Base-by-base conservation (phyloP, 1,140 invertebrate species). In the Drosophila kikkawai region DNA sequence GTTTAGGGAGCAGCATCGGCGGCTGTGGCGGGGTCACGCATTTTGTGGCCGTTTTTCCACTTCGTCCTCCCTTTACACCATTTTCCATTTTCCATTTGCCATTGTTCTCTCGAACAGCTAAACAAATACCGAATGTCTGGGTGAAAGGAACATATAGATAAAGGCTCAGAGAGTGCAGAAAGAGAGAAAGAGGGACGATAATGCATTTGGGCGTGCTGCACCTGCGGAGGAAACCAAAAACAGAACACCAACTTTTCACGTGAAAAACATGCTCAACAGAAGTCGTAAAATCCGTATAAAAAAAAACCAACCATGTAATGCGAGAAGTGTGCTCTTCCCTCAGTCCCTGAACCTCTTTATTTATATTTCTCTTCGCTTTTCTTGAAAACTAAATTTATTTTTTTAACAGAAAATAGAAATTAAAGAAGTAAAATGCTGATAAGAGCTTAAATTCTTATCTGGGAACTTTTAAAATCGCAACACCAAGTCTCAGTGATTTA, bases 61-160 rank as follows among this genome's bases (percentile, higher is more conserved):
- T 75, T 53, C n/a, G 26, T 56, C 55, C 44, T 73, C 44, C 53
- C 53, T 48, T 73, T 47, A 29, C n/a, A 15, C n/a, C 37, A 42
- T 26, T 58, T 39, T n/a, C 45, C 22, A 17, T 57, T 58, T 53
- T 4, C 59, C 45, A 53, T 37, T 26, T 17, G 19, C 47, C 70
- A 73, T 74, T 73, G 70, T 74, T 73, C 69, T 59, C 29, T 36
- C 58, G 61, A 76, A 75, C 82, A 80, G 81, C 77, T 81, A 81
- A 85, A 48, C 82, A 84, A 85, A 85, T 78, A 82, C 7, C 47
- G 68, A 81, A 78, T 77, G 73, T 50, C 78, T 85, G 74, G 66
- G 78, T 64, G 44, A 78, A 26, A 57, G 59, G 51, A 51, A 63
- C 44, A n/a, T 0, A 63, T 22, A 56, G 70, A 70, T 60, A 77